Base-by-base conservation (phyloP, 92 coral and sea anemone genomes). In the Porites rus region DNA sequence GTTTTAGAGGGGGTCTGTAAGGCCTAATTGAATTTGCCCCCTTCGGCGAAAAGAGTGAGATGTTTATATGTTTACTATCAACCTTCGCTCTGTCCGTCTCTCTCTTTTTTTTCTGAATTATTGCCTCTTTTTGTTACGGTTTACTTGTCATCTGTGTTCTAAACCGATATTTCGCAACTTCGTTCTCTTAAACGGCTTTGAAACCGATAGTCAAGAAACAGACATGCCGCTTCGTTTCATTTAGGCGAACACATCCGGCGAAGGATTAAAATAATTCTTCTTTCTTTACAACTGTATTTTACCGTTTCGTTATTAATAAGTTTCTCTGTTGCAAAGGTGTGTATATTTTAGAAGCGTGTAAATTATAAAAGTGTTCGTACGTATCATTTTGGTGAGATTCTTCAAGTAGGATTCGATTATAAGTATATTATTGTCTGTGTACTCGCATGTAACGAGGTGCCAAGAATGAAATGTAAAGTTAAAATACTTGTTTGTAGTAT, bases 1-100 rank as follows among this genome's bases (percentile, higher is more conserved):
- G 65, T 69, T 80, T 58, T 81, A 67, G 43, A 69, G 86, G 86
- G 59, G 58, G 77, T 81, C 77, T n/a, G 13, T 54, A 12, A 65
- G 25, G 28, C 31, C 70, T 21, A 59, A 59, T n/a, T n/a, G n/a
- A n/a, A n/a, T 38, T 81, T 56, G 22, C 51, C 76, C 68, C 80
- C 65, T 81, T 54, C 12, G 77, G 65, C 43, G 83, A 62, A 50
- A 28, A 72, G 61, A 74, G 64, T 52, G 63, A 19, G 54, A 43
- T 74, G 78, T 74, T 74, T 52, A 74, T 74, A 62, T 74, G 78
- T 81, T 69, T 58, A 61, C 19, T 25, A 18, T 10, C 69, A 80
- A 80, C 28, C 31, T 56, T 79, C 56, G 18, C 43, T 53, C 58
- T 50, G 8, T 28, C 69, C 25, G 64, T 58, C 77, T n/a, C 31